Evolutionary conservation across 2,888 invertebrate species (phyloP), one percentile per base, ranked within the genome.

Genomic region (Nemapogon koenigi): DNA sequence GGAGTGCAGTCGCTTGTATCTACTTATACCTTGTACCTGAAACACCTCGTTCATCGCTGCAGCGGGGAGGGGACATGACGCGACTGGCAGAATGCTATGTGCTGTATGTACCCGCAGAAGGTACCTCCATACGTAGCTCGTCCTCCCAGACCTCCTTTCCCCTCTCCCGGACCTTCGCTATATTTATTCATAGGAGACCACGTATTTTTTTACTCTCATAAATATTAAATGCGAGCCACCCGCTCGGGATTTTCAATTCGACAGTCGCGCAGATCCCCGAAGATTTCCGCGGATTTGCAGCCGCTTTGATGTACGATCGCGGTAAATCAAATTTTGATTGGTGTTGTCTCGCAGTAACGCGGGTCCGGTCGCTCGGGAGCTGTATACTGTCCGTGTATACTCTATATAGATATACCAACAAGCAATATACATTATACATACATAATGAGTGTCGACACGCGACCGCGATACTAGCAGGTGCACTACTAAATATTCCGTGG

Each of bases 291-390:
- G 70, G 66, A 70, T 62, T 68, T 64, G 63, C 67, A 70, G 71
- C 59, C 63, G 72, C 33, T 37, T 38, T 42, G 43, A 40, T 40
- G 70, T 73, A 71, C 16, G 37, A 37, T 27, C 60, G 72, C 75
- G 66, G 78, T 78, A 78, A 78, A 78, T 76, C 76, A 76, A 78
- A 78, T 78, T 76, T 76, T 73, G 76, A 78, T 78, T 78, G 78
- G 62, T 67, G 73, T 75, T 76, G 76, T 75, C 75, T 75, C 19
- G 14, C 19, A 19, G 13, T n/a, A n/a, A n/a, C 18, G 33, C 19
- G 14, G 33, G 33, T 19, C 4, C 16, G 13, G 17, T 33, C 33
- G 33, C 33, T 33, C 13, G 33, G 33, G 33, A 33, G 16, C 33
- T n/a, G n/a, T n/a, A n/a, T n/a, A n/a, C n/a, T n/a, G n/a, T n/a